Evolutionary conservation across 2,888 invertebrate species (phyloP).

Genomic region (Heliothis peltigera): DNA sequence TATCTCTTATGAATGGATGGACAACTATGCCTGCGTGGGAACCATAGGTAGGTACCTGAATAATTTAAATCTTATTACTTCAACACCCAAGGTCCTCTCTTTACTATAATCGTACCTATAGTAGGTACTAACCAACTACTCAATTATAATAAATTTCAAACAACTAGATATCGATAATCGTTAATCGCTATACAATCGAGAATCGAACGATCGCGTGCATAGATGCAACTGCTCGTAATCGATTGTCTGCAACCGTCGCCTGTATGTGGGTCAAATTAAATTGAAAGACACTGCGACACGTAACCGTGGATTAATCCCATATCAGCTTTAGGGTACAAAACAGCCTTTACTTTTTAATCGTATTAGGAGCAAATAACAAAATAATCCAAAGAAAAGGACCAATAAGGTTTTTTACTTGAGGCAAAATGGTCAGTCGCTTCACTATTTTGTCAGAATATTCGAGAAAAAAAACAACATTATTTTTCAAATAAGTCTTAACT

Average conservation of each 20-base stretch:
- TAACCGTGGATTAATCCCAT: constrained; percentile 43
- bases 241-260: constrained; percentile 58
- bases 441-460: constrained; percentile 4
- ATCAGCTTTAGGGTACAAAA: constrained; percentile 24
- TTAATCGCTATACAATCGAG: constrained; percentile 53
- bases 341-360: constrained; percentile 5
- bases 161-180: constrained; percentile 36
- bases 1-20: constrained; percentile 39
- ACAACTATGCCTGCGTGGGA: constrained; percentile 23
- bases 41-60: constrained; percentile 12
- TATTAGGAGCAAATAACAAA: not conserved
- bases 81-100: not conserved
- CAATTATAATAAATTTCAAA: constrained; percentile 13
- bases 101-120: not conserved
- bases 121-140: too few relatives aligned
- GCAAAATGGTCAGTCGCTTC: not conserved
- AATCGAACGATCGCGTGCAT: constrained; percentile 71
- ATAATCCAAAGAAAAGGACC: too few relatives aligned
- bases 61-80: constrained; percentile 4
- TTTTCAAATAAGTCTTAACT: constrained; percentile 9
- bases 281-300: constrained; percentile 70
- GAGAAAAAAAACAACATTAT: constrained; percentile 17
- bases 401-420: too few relatives aligned
- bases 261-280: constrained; percentile 69
- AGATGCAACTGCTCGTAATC: constrained; percentile 71